Percentiles rank a stretch among this genome's conserved stretches.
Conservation (phyloP, 2,113 vertebrate genomes). For the Neodon shergylaensis region DNA sequence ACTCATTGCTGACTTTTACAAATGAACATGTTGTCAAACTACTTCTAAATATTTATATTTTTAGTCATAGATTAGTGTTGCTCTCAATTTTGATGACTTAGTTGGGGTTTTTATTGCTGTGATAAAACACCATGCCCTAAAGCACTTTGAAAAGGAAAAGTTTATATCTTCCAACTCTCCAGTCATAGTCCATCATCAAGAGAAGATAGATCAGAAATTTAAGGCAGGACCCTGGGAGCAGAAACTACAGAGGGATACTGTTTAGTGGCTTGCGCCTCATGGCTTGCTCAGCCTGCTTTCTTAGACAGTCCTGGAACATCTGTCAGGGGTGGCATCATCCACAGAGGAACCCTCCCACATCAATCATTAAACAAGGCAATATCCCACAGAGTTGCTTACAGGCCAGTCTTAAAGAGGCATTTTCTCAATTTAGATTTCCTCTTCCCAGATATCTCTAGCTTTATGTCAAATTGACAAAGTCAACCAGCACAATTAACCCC, state of each 20-base stretch:
- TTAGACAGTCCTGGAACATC: background rate
- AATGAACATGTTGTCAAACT: background rate
- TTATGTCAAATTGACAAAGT: background rate
- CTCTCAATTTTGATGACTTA: background rate
- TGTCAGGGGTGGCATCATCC: background rate
- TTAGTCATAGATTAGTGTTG: background rate
- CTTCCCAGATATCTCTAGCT: background rate
- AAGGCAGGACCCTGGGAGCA: background rate
- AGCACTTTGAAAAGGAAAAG: background rate
- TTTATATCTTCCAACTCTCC: background rate
- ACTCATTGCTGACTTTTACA: background rate
- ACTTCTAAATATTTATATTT: background rate
- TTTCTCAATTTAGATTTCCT: background rate
- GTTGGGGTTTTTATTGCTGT: background rate
- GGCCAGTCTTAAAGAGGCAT: background rate
- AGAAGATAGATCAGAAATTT: background rate
- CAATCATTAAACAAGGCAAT: background rate
- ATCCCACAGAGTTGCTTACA: background rate
- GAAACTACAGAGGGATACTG: background rate
- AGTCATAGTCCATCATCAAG: background rate
- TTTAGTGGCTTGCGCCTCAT: background rate
- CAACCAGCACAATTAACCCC: background rate
- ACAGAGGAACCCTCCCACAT: background rate
- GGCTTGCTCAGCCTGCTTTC: background rate
- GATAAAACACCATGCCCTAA: background rate